Evolutionary conservation across 2,797 vertebrate species (phyloP).

Genomic region (Hapalemur alaotrensis): DNA sequence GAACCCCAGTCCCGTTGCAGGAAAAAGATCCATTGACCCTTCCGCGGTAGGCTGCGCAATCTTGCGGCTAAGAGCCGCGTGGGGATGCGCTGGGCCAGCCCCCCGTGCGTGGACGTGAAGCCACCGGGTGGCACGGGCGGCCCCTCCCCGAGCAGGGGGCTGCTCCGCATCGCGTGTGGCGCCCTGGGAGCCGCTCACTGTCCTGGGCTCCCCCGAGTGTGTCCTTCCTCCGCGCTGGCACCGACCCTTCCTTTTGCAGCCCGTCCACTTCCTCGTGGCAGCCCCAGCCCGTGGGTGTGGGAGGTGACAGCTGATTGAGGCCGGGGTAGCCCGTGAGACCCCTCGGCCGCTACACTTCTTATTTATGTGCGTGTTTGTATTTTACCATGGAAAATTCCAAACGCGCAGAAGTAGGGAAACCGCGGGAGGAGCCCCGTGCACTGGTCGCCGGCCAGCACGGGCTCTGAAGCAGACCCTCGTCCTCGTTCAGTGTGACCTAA

Average conservation of each 20-base stretch:
- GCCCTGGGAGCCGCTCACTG: not conserved
- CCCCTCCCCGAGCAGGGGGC: not conserved
- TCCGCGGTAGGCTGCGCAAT: fast-evolving
- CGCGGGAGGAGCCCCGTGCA: fast-evolving
- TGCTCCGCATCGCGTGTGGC: fast-evolving
- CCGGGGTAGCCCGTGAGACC: not conserved
- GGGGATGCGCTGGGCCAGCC: fast-evolving
- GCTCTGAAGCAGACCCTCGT: fast-evolving
- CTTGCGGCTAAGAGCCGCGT: fast-evolving
- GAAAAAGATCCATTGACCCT: fast-evolving
- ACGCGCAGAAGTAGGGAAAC: not conserved
- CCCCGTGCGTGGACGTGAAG: not conserved
- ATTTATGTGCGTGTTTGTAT: not conserved
- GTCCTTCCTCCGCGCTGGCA: not conserved
- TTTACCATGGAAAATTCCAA: not conserved
- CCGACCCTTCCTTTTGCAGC: not conserved
- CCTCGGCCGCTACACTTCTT: fast-evolving
- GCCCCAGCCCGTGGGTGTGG: not conserved
- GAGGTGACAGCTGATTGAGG: not conserved
- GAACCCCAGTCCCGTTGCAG: fast-evolving
- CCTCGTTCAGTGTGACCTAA: fast-evolving
- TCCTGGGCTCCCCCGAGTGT: fast-evolving
- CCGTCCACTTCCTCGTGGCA: not conserved
- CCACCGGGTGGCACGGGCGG: fast-evolving
- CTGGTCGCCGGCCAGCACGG: too few species aligned